Conservation (phyloP, 2,888 invertebrate genomes). For the Epistrophe eligans region DNA sequence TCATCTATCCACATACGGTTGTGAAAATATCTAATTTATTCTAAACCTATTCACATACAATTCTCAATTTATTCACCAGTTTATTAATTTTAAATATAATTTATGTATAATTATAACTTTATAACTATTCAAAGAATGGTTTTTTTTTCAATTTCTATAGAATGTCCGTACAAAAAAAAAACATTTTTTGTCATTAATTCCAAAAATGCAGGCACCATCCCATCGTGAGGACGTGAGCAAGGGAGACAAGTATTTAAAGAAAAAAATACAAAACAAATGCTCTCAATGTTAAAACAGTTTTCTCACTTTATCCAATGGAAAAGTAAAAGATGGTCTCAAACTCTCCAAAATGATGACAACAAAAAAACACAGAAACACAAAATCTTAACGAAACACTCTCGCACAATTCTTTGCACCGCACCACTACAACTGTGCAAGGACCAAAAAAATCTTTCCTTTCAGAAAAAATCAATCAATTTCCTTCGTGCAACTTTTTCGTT, state of each 20-base stretch:
- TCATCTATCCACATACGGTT: conserved; percentile 17
- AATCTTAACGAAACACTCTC: conserved; percentile 69
- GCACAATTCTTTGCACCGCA: conserved; percentile 45
- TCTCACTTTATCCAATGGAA: conserved; percentile 43
- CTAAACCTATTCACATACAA: neutral
- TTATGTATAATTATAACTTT: conserved; percentile 6
- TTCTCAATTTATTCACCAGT: neutral
- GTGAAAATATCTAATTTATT: neutral
- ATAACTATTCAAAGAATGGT: conserved; percentile 6
- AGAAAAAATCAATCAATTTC: conserved; percentile 75
- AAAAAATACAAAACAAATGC: conserved; percentile 46
- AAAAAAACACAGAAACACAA: conserved; percentile 18
- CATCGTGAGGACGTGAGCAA: conserved; percentile 43
- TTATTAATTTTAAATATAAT: conserved; percentile 3
- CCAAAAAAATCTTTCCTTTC: conserved; percentile 61
- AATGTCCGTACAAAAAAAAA: conserved; percentile 13
- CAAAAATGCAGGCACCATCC: conserved; percentile 65
- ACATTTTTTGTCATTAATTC: conserved; percentile 64
- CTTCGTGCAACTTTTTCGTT: conserved; percentile 60
- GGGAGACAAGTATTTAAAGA: conserved; percentile 28
- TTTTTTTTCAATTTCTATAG: conserved; percentile 35
- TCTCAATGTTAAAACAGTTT: neutral
- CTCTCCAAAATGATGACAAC: conserved; percentile 38
- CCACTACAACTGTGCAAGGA: conserved; percentile 55
- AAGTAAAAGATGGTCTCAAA: conserved; percentile 6